Base-by-base conservation (phyloP, 2,113 vertebrate genomes). In the Microtus richardsoni region DNA sequence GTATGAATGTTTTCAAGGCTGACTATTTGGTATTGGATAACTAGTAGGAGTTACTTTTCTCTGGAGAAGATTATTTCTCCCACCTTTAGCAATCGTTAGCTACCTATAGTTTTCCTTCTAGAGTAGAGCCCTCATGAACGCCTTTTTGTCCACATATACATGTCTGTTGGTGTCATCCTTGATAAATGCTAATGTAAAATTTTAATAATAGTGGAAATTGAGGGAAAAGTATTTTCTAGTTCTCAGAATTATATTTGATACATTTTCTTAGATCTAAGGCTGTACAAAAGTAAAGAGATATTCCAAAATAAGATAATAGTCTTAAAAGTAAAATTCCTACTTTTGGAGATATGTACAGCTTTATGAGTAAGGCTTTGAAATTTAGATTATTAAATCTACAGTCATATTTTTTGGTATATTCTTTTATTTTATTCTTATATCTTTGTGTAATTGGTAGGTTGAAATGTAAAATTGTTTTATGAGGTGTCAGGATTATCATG, bases 281-380 rank as follows among this genome's bases (percentile, higher is more conserved):
- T 92, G 39, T 62, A 79, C 30, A 66, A 24, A 66, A 78, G 22
- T 58, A 74, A 89, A 74, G 16, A 77, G 10, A 74, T 24, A 70
- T 84, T 88, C 64, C 36, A 94, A 87, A 93, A 62, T 12, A 87
- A 73, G 62, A 7, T 3, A 70, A n/a, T 64, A 93, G 75, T 33
- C 12, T 64, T 91, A 64, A 92, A 88, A 78, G 26, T 91, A 95
- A 80, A 95, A 80, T 80, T 92, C 1, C 73, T 33, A 83, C 49
- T 30, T 54, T 7, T 8, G 44, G n/a, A 64, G 60, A 62, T 73
- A 12, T 49, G 7, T 92, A 9, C 11, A 74, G 1, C 66, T 6
- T 7, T 83, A 58, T 14, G 22, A 68, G 30, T 12, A 68, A 49
- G 8, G 7, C 47, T 47, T 70, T 74, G 33, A 36, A 19, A 30